Evolutionary conservation across 2,888 invertebrate genomes (phyloP).

Genomic region (Aromia moschata): DNA sequence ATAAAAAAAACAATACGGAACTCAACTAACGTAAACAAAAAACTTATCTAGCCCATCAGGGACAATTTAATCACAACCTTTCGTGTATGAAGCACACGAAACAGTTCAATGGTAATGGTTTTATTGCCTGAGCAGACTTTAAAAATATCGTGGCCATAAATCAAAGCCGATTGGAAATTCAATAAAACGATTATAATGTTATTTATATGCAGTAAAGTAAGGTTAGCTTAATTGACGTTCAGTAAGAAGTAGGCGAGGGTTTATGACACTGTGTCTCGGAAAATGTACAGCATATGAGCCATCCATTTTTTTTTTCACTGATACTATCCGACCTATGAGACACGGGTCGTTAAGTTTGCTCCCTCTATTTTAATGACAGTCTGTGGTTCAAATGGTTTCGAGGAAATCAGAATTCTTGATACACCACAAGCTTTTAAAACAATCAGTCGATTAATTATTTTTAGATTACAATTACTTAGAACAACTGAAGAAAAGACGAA

Average conservation of each 20-base stretch:
- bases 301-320: background rate
- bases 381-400: no score
- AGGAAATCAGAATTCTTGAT: no score
- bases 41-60: background rate
- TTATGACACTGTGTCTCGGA: background rate
- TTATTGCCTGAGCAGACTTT: background rate
- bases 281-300: background rate
- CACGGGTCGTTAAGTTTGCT: no score
- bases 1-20: no score
- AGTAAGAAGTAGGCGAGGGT: background rate
- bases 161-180: slow-evolving; percentile 7
- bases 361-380: no score
- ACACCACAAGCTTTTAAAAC: no score
- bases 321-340: background rate
- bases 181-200: slow-evolving; percentile 6
- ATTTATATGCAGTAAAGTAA: slow-evolving; percentile 7
- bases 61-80: background rate
- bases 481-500: no score
- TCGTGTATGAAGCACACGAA: background rate
- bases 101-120: background rate
- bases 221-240: background rate
- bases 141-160: slow-evolving; percentile 7
- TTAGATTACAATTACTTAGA: no score
- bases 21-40: background rate
- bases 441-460: no score